Conservation (phyloP, 30 jellyfish, hydroid and myxozoan species). For the Nemopilema nomurai region DNA sequence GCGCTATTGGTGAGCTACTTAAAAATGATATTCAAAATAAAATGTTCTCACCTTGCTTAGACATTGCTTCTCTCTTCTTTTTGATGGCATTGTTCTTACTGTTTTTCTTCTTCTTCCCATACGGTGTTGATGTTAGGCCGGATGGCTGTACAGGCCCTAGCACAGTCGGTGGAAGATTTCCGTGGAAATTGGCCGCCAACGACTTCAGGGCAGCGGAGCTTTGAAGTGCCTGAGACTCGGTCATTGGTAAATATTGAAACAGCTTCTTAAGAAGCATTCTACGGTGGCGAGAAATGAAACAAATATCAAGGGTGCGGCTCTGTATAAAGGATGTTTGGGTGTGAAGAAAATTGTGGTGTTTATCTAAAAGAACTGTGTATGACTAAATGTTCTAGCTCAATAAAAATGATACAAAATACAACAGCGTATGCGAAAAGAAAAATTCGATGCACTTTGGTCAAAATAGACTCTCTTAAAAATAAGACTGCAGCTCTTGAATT, state of each 20-base stretch:
- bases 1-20: background rate
- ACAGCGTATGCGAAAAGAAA: too few relatives aligned
- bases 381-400: too few relatives aligned
- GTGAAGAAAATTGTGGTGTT: too few relatives aligned
- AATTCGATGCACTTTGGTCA: too few relatives aligned
- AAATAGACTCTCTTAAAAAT: too few relatives aligned
- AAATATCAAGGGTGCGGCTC: too few relatives aligned
- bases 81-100: conserved; percentile 14
- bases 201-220: conserved; percentile 92
- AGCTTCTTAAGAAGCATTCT: conserved; percentile 74
- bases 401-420: too few relatives aligned
- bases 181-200: conserved; percentile 79
- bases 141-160: conserved; percentile 89
- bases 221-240: conserved; percentile 91
- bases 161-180: conserved; percentile 86
- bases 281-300: background rate
- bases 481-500: too few relatives aligned
- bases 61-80: conserved; percentile 36
- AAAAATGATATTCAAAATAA: background rate
- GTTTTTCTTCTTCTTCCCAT: conserved; percentile 40
- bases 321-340: too few relatives aligned
- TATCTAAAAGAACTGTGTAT: too few relatives aligned
- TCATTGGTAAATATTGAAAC: conserved; percentile 90
- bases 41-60: conserved; percentile 42
- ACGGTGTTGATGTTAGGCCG: conserved; percentile 20